These are phyloP conservation scores for Brachyopa scutellaris DNA, from an alignment of 2,888 invertebrate genomes.

Conservation along the genomic window DNA sequence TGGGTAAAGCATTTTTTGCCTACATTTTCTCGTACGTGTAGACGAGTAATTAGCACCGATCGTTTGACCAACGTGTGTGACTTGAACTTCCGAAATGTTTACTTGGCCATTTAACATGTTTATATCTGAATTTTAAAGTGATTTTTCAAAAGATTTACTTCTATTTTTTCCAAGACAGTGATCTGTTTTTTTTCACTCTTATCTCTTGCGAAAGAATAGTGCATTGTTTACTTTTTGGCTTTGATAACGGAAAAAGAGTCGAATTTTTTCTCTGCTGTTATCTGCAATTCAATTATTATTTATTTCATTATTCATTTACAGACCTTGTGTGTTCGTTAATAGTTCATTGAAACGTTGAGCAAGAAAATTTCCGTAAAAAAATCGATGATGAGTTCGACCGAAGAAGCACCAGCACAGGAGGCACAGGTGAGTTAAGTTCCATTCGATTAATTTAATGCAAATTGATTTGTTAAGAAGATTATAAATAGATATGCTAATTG, in stretches of 20 bases:
- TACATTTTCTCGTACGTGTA: not conserved
- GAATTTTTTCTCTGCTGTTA: too few relatives aligned
- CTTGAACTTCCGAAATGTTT: conserved; percentile 29
- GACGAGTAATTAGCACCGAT: conserved; percentile 56
- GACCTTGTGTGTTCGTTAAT: conserved; percentile 17
- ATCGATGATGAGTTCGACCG: conserved; percentile 57
- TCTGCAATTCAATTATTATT: conserved; percentile 35
- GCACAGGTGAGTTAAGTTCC: conserved; percentile 54
- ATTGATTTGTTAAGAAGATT: conserved; percentile 28
- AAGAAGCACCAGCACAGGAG: conserved; percentile 57
- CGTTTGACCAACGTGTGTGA: conserved; percentile 45
- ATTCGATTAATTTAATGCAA: conserved; percentile 13
- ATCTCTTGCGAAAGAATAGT: not conserved
- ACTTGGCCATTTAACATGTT: conserved; percentile 23
- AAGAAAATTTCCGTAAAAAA: conserved; percentile 4
- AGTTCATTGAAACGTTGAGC: conserved; percentile 21
- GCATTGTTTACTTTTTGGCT: conserved; percentile 46
- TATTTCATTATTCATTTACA: conserved; percentile 36
- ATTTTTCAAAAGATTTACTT: not conserved
- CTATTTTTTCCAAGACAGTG: not conserved
- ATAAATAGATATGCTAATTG: conserved; percentile 39
- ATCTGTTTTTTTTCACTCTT: not conserved
- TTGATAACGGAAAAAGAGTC: too few relatives aligned
- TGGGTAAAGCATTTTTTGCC: too few relatives aligned
- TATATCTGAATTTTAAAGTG: not conserved